Evolutionary conservation across 2,797 vertebrate genomes (phyloP).

Genomic region (Saxicola maurus): DNA sequence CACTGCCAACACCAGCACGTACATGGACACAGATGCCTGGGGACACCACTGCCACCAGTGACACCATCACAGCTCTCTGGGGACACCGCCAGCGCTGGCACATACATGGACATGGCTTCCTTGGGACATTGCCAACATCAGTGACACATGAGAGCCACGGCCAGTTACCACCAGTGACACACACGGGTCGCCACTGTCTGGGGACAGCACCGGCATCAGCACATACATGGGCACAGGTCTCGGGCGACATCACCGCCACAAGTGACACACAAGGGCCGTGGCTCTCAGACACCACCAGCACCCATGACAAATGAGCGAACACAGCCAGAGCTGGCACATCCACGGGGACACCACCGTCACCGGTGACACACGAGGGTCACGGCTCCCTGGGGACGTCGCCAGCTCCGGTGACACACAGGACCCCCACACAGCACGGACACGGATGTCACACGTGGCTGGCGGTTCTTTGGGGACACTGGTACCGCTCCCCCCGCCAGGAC

Average conservation of each 20-base stretch:
- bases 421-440: neutral
- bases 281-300: neutral
- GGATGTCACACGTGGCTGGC: neutral
- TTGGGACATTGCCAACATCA: neutral
- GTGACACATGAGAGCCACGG: neutral
- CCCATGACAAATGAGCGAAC: neutral
- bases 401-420: neutral
- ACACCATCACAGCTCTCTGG: neutral
- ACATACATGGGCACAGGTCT: neutral
- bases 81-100: neutral
- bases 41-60: neutral
- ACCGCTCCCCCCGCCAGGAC: neutral
- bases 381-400: neutral
- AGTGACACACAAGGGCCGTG: neutral
- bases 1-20: rapidly evolving
- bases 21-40: rapidly evolving
- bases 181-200: neutral
- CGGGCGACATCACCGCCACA: neutral
- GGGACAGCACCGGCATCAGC: neutral
- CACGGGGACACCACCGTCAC: neutral
- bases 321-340: neutral
- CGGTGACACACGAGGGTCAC: neutral
- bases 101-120: neutral
- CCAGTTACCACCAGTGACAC: neutral
- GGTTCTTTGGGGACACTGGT: neutral